Percentiles rank a stretch among this genome's conserved stretches.
phyloP scores from a whole-genome alignment of 2,113 vertebrate genomes.

The Typhlomys cinereus region DNA sequence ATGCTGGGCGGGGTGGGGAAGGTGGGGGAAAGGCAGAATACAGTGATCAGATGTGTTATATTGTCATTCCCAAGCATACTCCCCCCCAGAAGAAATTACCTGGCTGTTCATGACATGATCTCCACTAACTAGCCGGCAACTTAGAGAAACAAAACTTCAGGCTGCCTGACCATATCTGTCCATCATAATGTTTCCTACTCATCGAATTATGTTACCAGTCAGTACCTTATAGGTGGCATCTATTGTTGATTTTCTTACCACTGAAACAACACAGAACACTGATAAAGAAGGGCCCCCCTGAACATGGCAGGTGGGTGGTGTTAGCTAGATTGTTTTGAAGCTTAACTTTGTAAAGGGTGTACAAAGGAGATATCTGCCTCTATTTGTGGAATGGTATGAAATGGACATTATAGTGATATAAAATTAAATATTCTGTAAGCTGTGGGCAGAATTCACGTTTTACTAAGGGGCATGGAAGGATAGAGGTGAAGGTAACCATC shows the following conservation, averaged over 20 bases:
- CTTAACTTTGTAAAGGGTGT: not conserved
- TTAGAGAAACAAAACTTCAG: not conserved
- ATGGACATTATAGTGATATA: not conserved
- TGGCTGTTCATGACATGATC: conserved; percentile 35
- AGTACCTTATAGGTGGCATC: conserved; percentile 27
- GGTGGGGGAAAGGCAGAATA: conserved; percentile 11
- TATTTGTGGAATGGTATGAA: not conserved
- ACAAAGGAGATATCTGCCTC: not conserved
- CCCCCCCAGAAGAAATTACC: no score
- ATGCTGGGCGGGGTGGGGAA: no score
- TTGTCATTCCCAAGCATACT: not conserved
- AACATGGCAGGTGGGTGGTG: not conserved
- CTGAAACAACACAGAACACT: conserved; percentile 9
- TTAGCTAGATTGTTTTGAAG: not conserved
- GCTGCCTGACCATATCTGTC: not conserved
- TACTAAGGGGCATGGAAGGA: not conserved
- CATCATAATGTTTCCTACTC: conserved; percentile 1
- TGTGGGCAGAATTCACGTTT: not conserved
- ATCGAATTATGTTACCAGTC: not conserved
- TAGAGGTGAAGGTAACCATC: not conserved
- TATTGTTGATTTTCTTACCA: conserved; percentile 36
- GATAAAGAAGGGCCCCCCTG: not conserved
- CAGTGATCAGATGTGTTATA: conserved; percentile 35
- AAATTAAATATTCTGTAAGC: no score
- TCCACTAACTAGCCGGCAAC: not conserved